Conservation (phyloP, 1,140 invertebrate species). For the Palaemon carinicauda region DNA sequence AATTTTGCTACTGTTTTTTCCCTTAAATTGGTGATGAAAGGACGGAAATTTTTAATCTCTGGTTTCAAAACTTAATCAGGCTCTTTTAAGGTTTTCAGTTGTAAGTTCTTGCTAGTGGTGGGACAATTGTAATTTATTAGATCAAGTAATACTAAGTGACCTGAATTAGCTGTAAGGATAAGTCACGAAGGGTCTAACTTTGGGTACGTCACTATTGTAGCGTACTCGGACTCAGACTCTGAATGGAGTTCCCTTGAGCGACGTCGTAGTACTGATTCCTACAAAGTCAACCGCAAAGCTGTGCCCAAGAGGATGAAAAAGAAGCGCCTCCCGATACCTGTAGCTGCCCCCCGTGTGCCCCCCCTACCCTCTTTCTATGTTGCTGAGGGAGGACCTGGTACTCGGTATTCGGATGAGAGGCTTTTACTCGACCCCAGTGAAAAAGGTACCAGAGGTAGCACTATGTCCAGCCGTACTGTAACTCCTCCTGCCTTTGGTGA, state of each 20-base stretch:
- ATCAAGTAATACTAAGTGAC: too few species aligned
- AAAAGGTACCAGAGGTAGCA: slow-evolving; percentile 62
- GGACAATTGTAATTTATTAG: neutral
- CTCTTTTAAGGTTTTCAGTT: neutral
- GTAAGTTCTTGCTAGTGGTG: neutral
- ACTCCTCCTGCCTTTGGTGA: slow-evolving; percentile 18
- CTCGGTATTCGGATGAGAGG: slow-evolving; percentile 59
- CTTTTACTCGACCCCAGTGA: slow-evolving; percentile 62
- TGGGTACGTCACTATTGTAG: slow-evolving; percentile 52
- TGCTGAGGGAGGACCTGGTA: slow-evolving; percentile 55
- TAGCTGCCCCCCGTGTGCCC: slow-evolving; percentile 85
- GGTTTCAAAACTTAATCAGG: neutral
- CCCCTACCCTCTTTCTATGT: slow-evolving; percentile 63
- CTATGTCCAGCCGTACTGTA: slow-evolving; percentile 38
- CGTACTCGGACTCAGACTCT: slow-evolving; percentile 74
- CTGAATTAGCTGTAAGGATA: neutral
- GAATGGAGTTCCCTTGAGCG: slow-evolving; percentile 85
- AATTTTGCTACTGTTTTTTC: too few species aligned
- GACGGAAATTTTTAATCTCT: neutral
- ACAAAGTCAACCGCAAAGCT: slow-evolving; percentile 76
- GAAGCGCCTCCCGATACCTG: slow-evolving; percentile 76
- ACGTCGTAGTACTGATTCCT: slow-evolving; percentile 72
- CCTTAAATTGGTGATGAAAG: neutral
- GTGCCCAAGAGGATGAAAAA: slow-evolving; percentile 83
- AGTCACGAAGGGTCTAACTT: slow-evolving; percentile 11